Conservation (phyloP, 1,140 invertebrate species). For the Rhynchophorus ferrugineus region DNA sequence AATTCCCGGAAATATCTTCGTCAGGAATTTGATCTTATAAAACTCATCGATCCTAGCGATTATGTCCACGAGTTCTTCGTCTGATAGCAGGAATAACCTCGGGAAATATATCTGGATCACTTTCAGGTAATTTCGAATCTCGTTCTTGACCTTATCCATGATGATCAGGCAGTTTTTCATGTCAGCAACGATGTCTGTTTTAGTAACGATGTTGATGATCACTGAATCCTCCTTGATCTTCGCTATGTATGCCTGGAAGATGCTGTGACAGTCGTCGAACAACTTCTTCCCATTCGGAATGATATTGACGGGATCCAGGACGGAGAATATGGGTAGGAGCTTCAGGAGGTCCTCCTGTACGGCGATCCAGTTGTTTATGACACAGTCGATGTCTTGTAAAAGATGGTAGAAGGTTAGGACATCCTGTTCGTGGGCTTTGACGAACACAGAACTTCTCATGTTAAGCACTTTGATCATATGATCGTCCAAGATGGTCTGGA, state of each 20-base stretch:
- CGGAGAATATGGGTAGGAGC: not conserved
- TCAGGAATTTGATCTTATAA: conserved; percentile 36
- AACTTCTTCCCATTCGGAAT: not conserved
- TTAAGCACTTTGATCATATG: conserved; percentile 78
- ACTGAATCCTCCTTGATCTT: conserved; percentile 49
- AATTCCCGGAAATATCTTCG: conserved; percentile 64
- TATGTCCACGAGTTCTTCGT: conserved; percentile 90
- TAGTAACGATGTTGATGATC: conserved; percentile 63
- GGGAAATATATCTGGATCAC: conserved; percentile 82
- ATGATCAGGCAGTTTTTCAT: conserved; percentile 61
- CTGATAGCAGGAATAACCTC: conserved; percentile 88
- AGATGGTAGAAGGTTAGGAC: conserved; percentile 69
- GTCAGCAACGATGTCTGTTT: conserved; percentile 61
- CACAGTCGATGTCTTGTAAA: conserved; percentile 60
- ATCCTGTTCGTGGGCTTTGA: conserved; percentile 76
- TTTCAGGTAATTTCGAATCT: conserved; percentile 84
- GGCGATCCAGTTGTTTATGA: conserved; percentile 56
- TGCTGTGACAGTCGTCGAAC: not conserved
- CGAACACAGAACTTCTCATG: conserved; percentile 83
- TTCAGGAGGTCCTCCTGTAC: conserved; percentile 46
- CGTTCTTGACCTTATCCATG: conserved; percentile 72
- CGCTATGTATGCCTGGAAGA: conserved; percentile 68
- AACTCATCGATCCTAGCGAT: conserved; percentile 60
- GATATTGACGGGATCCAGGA: conserved; percentile 50
- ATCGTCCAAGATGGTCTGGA: conserved; percentile 76